These are phyloP conservation scores for Tenebrosternarchus preto DNA, from an alignment of 2,113 vertebrate species.

Conservation along the genomic window DNA sequence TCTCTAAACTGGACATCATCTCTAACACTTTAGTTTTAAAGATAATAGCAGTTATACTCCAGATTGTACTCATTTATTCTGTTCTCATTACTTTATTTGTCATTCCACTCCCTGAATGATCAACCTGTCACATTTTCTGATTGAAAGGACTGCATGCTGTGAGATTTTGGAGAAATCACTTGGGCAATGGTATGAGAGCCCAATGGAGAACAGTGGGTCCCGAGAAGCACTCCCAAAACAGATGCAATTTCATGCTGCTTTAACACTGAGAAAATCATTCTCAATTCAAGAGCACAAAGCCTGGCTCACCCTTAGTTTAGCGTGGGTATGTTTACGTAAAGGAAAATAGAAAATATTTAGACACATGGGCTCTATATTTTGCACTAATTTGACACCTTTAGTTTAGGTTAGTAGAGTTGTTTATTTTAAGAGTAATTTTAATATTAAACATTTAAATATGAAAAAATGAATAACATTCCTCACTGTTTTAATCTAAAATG, in stretches of 20 bases:
- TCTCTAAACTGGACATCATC: slow-evolving; percentile 14
- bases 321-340: slow-evolving; percentile 48
- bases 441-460: too few relatives aligned
- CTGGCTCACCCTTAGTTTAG: slow-evolving; percentile 47
- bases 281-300: slow-evolving; percentile 63
- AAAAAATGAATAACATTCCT: neutral
- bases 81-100: neutral
- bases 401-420: neutral
- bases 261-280: slow-evolving; percentile 64
- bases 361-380: slow-evolving; percentile 38
- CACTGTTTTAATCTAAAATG: neutral
- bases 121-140: slow-evolving; percentile 45
- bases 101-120: slow-evolving; percentile 18
- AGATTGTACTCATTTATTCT: neutral
- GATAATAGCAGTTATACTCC: neutral
- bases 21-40: neutral
- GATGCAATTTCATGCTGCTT: slow-evolving; percentile 73
- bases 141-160: slow-evolving; percentile 51
- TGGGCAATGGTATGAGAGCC: slow-evolving; percentile 55
- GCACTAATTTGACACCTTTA: slow-evolving; percentile 34
- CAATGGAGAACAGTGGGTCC: slow-evolving; percentile 55
- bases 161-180: slow-evolving; percentile 45
- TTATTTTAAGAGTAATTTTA: neutral
- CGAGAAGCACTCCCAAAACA: slow-evolving; percentile 62
- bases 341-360: slow-evolving; percentile 49